Evolutionary conservation across 2,888 invertebrate species (phyloP).

Genomic region (Craniophora ligustri): DNA sequence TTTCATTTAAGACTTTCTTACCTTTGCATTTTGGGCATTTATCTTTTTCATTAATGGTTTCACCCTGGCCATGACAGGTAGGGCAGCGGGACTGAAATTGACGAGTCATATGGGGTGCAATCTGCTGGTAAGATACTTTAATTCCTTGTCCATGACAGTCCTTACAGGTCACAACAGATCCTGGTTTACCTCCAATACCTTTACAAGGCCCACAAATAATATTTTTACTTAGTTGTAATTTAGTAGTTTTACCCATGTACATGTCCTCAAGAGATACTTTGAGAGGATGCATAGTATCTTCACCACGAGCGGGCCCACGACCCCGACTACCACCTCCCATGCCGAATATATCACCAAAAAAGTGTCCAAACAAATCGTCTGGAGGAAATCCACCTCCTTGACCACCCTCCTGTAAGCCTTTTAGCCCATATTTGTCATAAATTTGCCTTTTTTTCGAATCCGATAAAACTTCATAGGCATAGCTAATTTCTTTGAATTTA

Average conservation of each 20-base stretch:
- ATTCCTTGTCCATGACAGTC: slow-evolving; percentile 94
- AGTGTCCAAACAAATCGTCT: slow-evolving; percentile 91
- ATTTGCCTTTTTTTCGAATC: slow-evolving; percentile 95
- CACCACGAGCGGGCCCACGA: slow-evolving; percentile 90
- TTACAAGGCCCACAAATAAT: slow-evolving; percentile 93
- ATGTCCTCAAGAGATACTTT: slow-evolving; percentile 96
- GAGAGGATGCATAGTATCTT: slow-evolving; percentile 94
- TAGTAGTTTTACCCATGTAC: slow-evolving; percentile 96
- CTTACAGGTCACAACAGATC: slow-evolving; percentile 90
- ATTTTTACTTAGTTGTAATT: slow-evolving; percentile 94
- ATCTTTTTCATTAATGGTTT: slow-evolving; percentile 93
- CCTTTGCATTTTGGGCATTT: slow-evolving; percentile 95
- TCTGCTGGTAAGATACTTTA: slow-evolving; percentile 92
- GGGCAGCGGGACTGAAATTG: slow-evolving; percentile 90
- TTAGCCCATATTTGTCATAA: slow-evolving; percentile 96
- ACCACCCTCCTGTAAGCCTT: slow-evolving; percentile 95
- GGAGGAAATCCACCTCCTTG: slow-evolving; percentile 87
- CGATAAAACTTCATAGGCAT: slow-evolving; percentile 97
- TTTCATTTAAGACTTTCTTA: slow-evolving; percentile 94
- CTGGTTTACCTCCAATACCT: slow-evolving; percentile 93
- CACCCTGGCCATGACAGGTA: slow-evolving; percentile 91
- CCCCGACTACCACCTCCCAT: slow-evolving; percentile 88
- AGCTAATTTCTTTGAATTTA: slow-evolving; percentile 98
- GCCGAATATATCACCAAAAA: slow-evolving; percentile 89
- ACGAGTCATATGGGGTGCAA: slow-evolving; percentile 90